Evolutionary conservation across 2,888 invertebrate genomes (phyloP), one percentile per base, ranked within the genome.

Genomic region (Platycheirus rosarum): DNA sequence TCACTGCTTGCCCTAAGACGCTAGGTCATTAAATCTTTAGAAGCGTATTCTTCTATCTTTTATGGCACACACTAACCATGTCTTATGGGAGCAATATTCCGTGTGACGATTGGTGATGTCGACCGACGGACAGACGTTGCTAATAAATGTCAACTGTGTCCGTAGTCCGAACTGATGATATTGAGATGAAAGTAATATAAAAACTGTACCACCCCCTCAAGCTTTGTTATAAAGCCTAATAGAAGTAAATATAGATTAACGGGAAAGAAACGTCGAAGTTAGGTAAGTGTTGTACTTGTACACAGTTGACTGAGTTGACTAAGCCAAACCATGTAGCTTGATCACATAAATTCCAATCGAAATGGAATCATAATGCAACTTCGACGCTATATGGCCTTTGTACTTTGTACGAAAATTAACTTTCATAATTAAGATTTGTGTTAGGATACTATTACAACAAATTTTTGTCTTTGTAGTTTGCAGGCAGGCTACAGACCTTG

Each of bases 171-270:
- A 35, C 26, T 63, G 74, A 62, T 69, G 60, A 42, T 78, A 75
- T 75, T 69, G 76, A 76, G 68, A 69, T 23, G 77, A 51, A 40
- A 60, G 65, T 57, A 23, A 23, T 23, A 63, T 23, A 63, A 29
- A 48, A 42, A 20, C 40, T n/a, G 51, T 51, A 48, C 51, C 53
- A 20, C 53, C 16, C 53, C 42, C 13, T 23, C 35, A 20, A 37
- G 53, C 40, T 35, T 35, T 53, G 87, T 88, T 88, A 88, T 88
- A 88, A 88, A 88, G 87, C 88, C 88, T 88, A 88, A 88, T 88
- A 88, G 88, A 88, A 88, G 88, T 88, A 88, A 88, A 88, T 88
- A 88, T 88, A 88, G 88, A 88, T 88, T 88, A 88, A 77, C 82
- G 82, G 49, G 71, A 73, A 82, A 73, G 62, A 68, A 77, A 44